Evolutionary conservation across 1,140 invertebrate genomes (phyloP), one percentile per base, ranked within the genome.

Genomic region (Drosophila obscura): DNA sequence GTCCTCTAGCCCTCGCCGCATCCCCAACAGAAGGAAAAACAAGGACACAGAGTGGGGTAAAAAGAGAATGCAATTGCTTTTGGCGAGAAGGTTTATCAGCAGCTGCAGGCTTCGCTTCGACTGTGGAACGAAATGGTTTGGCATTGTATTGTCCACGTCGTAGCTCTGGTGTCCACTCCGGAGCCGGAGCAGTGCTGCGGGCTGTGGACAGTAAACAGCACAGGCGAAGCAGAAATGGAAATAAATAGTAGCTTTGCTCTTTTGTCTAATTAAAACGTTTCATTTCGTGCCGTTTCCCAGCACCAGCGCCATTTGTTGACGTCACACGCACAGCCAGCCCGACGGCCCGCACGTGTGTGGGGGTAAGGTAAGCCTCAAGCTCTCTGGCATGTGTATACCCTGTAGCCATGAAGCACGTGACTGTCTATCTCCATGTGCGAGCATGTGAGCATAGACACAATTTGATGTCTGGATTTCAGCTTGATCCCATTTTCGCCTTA

Each of bases 181-280:
- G 48, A 56, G 43, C 65, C 64, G 62, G 31, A 61, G 46, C 50
- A 35, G 41, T 31, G 56, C 73, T 76, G 61, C 73, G 57, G 72
- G 73, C 63, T 41, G 56, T 57, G 72, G 53, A 35, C 60, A 65
- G 66, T 72, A 41, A 58, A 31, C 53, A 65, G 59, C 48, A 41
- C 43, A 57, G 59, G 57, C 63, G 50, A 62, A 72, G 60, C 55
- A 60, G 62, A 81, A 85, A 85, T 85, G 82, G 78, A 85, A 85
- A 85, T 87, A 85, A 85, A 85, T 85, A 87, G 82, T 85, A 82
- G 78, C 82, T 67, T 59, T 88, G 82, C 82, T 87, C 82, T 78
- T 87, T 85, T 78, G 65, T 87, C 82, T 87, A 85, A 85, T 85
- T 85, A 85, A 85, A 85, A 85, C 74, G 78, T 76, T 84, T 75